A percentile compares a stretch with the other conserved stretches of the same genome.
phyloP scores from a whole-genome alignment of 2,888 invertebrate genomes.

The Troilus luridus region DNA sequence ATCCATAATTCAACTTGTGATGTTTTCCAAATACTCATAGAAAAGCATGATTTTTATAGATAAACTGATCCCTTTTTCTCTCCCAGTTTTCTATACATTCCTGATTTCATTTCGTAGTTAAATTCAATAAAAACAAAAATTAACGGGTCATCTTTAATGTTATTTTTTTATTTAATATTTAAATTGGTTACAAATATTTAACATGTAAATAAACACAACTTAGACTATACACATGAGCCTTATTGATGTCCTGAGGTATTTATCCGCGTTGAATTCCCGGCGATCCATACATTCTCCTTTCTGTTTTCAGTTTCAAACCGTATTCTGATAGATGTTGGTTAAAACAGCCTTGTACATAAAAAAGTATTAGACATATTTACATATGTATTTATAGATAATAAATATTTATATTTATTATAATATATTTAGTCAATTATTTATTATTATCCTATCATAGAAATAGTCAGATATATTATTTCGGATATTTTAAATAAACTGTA shows the following conservation, averaged over 20 bases:
- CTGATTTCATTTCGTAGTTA: not conserved
- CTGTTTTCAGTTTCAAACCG: not conserved
- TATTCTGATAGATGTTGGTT: not conserved
- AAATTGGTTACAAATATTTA: not conserved
- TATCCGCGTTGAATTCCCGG: constrained; percentile 14
- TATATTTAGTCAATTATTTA: too few relatives aligned
- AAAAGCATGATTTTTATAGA: not conserved
- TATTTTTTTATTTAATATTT: not conserved
- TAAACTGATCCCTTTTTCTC: not conserved
- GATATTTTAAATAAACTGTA: too few relatives aligned
- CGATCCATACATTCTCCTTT: constrained; percentile 25
- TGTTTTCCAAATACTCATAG: not conserved
- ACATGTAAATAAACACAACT: not conserved
- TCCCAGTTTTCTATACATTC: not conserved
- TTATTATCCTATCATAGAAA: too few relatives aligned
- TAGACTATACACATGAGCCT: not conserved
- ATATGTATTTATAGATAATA: not conserved
- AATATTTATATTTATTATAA: too few relatives aligned
- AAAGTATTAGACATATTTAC: not conserved
- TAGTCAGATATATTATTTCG: too few relatives aligned
- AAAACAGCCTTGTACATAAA: not conserved
- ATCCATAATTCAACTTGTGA: not conserved
- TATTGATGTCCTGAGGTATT: not conserved
- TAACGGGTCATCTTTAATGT: not conserved
- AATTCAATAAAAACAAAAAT: not conserved